Base-by-base conservation (phyloP, 2,113 vertebrate species). In the Phrynosoma platyrhinos region DNA sequence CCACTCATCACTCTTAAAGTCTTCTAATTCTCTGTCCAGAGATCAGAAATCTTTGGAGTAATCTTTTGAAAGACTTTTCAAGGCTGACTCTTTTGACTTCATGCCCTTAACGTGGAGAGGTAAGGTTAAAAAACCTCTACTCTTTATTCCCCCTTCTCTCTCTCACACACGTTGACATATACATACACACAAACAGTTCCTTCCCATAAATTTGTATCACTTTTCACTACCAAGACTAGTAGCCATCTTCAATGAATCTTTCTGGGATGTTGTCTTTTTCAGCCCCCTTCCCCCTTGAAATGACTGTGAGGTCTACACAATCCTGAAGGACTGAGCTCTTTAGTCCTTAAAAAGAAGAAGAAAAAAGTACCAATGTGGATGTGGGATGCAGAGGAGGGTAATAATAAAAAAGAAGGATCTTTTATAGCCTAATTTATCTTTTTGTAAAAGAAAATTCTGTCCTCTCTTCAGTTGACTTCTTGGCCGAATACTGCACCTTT, bases 401-500 rank as follows among this genome's bases (percentile, higher is more conserved):
- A 75, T 91, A 91, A 93, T 40, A 80, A 36, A 53, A 68, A 83
- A 89, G 20, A 89, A 91, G 88, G 83, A 83, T 86, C 90, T 87
- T 94, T 95, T 96, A 94, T 92, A 84, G 88, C 87, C 90, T 94
- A 86, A 91, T 96, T 96, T 94, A 92, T 94, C 92, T 91, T 92
- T 94, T 93, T 91, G 90, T 94, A 4, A 36, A 58, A 36, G 66
- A 62, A 85, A 91, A 88, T 94, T 85, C 75, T 91, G 91, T 93
- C 94, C 89, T 95, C 93, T 96, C 94, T 96, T 97, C 93, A 97
- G 97, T 98, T 95, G 96, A 98, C 97, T 98, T 99, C 96, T 97
- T 99, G 97, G 98, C 98, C 96, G 98, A 98, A 96, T 98, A 96
- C 94, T 97, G 97, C 96, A 98, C 99, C 96, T 98, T 99, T 97